Conservation (phyloP, 2,888 invertebrate species). For the Thymelicus sylvestris region DNA sequence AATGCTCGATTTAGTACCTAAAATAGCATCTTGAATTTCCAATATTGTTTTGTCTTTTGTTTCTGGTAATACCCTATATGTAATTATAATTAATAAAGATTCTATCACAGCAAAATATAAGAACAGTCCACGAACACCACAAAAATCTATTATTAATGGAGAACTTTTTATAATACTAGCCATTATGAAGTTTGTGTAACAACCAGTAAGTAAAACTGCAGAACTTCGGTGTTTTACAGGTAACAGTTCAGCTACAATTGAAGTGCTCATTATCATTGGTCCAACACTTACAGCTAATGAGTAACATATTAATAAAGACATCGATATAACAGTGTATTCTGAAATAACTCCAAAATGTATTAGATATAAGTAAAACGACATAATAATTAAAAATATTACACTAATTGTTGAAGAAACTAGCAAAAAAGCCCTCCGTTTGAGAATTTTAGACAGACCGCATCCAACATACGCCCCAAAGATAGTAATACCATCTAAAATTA, state of each 20-base stretch:
- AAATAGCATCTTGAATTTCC: slow-evolving; percentile 33
- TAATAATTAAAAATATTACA: slow-evolving; percentile 41
- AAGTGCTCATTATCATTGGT: slow-evolving; percentile 52
- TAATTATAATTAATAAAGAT: slow-evolving; percentile 29
- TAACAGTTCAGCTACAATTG: slow-evolving; percentile 44
- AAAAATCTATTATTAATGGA: slow-evolving; percentile 38
- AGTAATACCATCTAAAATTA: slow-evolving; percentile 47
- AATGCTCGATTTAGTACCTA: slow-evolving; percentile 25
- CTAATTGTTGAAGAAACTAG: slow-evolving; percentile 44
- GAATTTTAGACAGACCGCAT: slow-evolving; percentile 49
- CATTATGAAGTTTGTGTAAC: slow-evolving; percentile 14
- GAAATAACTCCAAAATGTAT: slow-evolving; percentile 36
- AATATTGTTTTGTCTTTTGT: slow-evolving; percentile 20
- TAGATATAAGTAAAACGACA: slow-evolving; percentile 47
- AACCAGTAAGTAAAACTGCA: slow-evolving; percentile 18
- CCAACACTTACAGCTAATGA: slow-evolving; percentile 55
- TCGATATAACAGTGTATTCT: slow-evolving; percentile 50
- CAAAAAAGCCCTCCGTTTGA: slow-evolving; percentile 51
- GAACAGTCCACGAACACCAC: slow-evolving; percentile 41
- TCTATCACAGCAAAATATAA: slow-evolving; percentile 40
- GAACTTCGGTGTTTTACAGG: slow-evolving; percentile 37
- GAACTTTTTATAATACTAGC: slow-evolving; percentile 39
- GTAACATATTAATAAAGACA: slow-evolving; percentile 56
- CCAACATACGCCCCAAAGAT: slow-evolving; percentile 59
- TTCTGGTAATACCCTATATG: slow-evolving; percentile 45